Evolutionary conservation across 2,888 invertebrate genomes (phyloP), one percentile per base, ranked within the genome.

Genomic region (Tetragonisca angustula): DNA sequence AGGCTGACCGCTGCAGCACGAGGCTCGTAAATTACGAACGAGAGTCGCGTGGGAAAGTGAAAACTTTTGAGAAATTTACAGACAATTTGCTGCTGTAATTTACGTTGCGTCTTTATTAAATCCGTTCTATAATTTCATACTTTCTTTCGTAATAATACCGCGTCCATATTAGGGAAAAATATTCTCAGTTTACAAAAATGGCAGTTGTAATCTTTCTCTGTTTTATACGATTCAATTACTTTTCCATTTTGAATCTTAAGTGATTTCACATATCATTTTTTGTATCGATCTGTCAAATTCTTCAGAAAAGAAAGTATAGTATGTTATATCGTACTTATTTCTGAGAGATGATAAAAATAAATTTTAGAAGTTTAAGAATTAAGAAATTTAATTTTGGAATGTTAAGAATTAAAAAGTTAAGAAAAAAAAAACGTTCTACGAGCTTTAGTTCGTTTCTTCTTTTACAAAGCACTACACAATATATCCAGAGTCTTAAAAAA

Each of bases 31-130:
- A 27, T 54, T 19, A 9, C 24, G 32, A 50, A 36, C 49, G 36
- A 27, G 19, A 52, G 61, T 65, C 27, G 59, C 81, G 81, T 73
- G 76, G 62, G 71, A 76, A 72, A 69, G 81, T 70, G 72, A 68
- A 71, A 83, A 68, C 81, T 76, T 71, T 56, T 69, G 52, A 17
- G 50, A 64, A 68, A 70, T 54, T 43, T 67, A 21, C 61, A 19
- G 19, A 62, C 52, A 32, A 62, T 17, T 1, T 27, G 27, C 27
- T 9, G 24, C 24, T 11, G 11, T 11, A 62, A 32, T 62, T 32
- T 19, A 19, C 11, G 2, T 19, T 21, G 13, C 4, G 19, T 21
- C n/a, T 62, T 62, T 32, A 21, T 62, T 32, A 11, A 32, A 62
- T 62, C 5, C 32, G 3, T 56, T 21, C 21, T 56, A 21, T 54